Evolutionary conservation across 2,888 invertebrate species (phyloP), one percentile per base, ranked within the genome.

Genomic region (Cryptus viduatorius): DNA sequence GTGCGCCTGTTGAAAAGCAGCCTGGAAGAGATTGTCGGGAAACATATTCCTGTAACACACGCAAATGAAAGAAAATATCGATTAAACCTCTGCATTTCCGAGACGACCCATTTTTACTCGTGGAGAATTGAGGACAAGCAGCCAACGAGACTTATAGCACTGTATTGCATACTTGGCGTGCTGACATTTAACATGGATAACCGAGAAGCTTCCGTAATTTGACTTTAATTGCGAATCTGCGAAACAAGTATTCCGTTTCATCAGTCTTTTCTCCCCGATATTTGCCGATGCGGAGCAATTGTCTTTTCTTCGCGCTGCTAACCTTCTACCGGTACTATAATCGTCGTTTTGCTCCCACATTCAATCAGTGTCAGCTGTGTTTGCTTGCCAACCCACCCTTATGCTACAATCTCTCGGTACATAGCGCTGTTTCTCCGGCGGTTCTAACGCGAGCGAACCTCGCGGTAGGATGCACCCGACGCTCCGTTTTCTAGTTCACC

Each of bases 11-110:
- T 97, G 97, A 93, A 98, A 97, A 80, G 97, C 96, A 42, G 98
- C 98, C 94, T 98, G 97, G 91, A 98, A 97, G 88, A 98, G 95
- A 94, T 98, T 98, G 93, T 98, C 98, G 19, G 98, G 98, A 92
- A 98, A 97, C 91, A 98, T 96, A 94, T 98, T 98, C 94, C 98
- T 98, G 95, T 78, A 95, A 95, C 91, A 87, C 59, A 61, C 42
- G 71, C 16, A 67, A 68, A 50, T 2, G 3, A 48, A 3, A 48
- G 12, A n/a, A 46, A 67, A 67, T 65, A 69, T 46, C 53, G 64
- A 44, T 37, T 56, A 61, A 61, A 61, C 61, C 37, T 46, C 16
- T 31, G 72, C 42, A 46, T 75, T 65, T 10, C 61, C 69, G 56
- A 48, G 73, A 46, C 79, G 84, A 84, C 84, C 81, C 65, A 79